phyloP scores from a whole-genome alignment of 2,113 vertebrate genomes.

The Sclerurus mexicanus region DNA sequence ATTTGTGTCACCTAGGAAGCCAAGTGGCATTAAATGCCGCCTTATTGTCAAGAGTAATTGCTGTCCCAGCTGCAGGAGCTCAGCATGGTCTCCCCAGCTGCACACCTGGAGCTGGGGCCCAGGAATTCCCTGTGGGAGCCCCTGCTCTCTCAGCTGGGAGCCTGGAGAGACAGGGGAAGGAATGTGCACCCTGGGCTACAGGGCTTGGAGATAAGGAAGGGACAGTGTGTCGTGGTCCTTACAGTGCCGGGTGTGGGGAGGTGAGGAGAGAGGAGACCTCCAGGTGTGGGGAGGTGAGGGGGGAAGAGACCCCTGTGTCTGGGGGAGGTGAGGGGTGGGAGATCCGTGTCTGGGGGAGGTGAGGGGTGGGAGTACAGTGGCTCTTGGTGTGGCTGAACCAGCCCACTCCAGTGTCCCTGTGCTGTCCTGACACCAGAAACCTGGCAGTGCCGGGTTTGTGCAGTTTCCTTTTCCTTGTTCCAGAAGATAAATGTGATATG shows the following conservation, averaged over 20 bases:
- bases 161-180: not conserved
- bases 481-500: not conserved
- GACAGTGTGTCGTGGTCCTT: not conserved
- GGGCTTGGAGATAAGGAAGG: not conserved
- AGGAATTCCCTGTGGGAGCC: not conserved
- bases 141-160: too few relatives aligned
- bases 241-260: fast-evolving
- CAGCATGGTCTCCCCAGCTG: not conserved
- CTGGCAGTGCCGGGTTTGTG: fast-evolving
- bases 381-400: not conserved
- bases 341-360: not conserved
- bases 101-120: too few relatives aligned
- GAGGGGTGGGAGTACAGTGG: not conserved
- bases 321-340: not conserved
- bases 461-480: not conserved
- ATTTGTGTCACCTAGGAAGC: not conserved
- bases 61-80: not conserved
- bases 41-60: not conserved
- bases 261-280: too few relatives aligned
- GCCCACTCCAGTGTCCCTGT: fast-evolving
- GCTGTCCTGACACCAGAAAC: not conserved
- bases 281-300: too few relatives aligned
- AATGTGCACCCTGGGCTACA: fast-evolving
- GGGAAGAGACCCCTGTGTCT: fast-evolving
- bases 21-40: fast-evolving